A percentile compares a stretch with the other conserved stretches of the same genome.
Evolutionary conservation across 2,888 invertebrate species (phyloP).

Genomic region (Germaria angustata): DNA sequence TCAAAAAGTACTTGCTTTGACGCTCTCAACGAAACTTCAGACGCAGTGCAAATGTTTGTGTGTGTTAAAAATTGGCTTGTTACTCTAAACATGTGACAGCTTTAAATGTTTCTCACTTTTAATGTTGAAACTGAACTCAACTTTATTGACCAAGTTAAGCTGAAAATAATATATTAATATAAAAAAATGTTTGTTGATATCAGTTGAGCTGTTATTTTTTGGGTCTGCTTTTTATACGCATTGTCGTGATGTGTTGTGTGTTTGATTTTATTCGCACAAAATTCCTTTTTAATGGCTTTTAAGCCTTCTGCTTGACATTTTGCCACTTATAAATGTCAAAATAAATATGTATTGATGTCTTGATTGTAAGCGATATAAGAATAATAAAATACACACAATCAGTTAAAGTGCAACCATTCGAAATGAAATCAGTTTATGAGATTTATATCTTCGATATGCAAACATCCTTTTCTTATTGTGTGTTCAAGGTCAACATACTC

Average conservation of each 20-base stretch:
- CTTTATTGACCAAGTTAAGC: constrained; percentile 34
- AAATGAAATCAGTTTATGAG: constrained; percentile 34
- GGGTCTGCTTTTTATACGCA: neutral
- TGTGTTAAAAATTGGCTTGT: constrained; percentile 50
- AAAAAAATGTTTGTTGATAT: neutral
- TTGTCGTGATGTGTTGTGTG: neutral
- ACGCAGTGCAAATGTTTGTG: neutral
- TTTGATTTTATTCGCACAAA: constrained; percentile 45
- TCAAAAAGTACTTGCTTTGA: constrained; percentile 28
- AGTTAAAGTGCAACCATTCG: constrained; percentile 41
- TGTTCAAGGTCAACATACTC: constrained; percentile 11
- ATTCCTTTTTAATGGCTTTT: constrained; percentile 54
- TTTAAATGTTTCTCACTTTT: constrained; percentile 35
- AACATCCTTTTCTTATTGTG: neutral
- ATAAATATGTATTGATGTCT: constrained; percentile 61
- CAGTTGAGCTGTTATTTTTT: neutral
- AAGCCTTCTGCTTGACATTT: constrained; percentile 54
- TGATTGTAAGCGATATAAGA: constrained; percentile 37
- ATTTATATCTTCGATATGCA: constrained; percentile 44
- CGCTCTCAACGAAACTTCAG: neutral
- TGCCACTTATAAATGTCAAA: constrained; percentile 62
- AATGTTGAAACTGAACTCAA: constrained; percentile 16
- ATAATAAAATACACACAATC: constrained; percentile 26
- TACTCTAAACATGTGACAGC: constrained; percentile 48
- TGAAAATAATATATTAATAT: neutral